A percentile compares a stretch with the other conserved stretches of the same genome.
Evolutionary conservation across 2,797 vertebrate species (phyloP).

Genomic region (Myotis daubentonii): DNA sequence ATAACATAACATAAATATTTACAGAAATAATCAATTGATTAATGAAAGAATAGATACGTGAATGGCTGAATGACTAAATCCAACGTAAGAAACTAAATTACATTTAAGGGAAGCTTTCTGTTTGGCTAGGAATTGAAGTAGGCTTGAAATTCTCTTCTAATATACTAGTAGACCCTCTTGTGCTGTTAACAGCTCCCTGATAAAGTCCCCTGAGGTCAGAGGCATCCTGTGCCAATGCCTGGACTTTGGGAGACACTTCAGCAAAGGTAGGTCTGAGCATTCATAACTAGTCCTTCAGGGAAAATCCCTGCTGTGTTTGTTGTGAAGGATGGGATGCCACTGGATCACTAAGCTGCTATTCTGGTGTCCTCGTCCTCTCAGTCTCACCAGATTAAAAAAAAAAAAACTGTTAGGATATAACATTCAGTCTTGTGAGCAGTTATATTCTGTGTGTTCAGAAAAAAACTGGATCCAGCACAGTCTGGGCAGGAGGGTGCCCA

Average conservation of each 20-base stretch:
- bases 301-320: not conserved
- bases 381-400: too few species aligned
- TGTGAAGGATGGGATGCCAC: rapidly evolving
- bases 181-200: not conserved
- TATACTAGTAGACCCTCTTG: not conserved
- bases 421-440: not conserved
- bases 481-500: rapidly evolving
- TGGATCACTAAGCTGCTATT: not conserved
- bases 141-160: too few species aligned
- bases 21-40: not conserved
- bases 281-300: not conserved
- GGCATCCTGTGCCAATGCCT: too few species aligned
- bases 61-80: not conserved
- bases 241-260: not conserved
- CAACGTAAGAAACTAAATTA: too few species aligned
- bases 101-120: rapidly evolving
- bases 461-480: not conserved
- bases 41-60: not conserved
- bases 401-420: rapidly evolving
- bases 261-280: not conserved
- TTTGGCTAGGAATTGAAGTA: not conserved
- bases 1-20: not conserved
- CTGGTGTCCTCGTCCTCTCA: not conserved
- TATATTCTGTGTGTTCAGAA: not conserved
- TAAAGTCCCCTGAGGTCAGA: not conserved